Percentiles rank a stretch among this genome's conserved stretches.
These are phyloP conservation scores for Setophaga coronata DNA, from an alignment of 2,113 vertebrate species.

Conservation along the genomic window DNA sequence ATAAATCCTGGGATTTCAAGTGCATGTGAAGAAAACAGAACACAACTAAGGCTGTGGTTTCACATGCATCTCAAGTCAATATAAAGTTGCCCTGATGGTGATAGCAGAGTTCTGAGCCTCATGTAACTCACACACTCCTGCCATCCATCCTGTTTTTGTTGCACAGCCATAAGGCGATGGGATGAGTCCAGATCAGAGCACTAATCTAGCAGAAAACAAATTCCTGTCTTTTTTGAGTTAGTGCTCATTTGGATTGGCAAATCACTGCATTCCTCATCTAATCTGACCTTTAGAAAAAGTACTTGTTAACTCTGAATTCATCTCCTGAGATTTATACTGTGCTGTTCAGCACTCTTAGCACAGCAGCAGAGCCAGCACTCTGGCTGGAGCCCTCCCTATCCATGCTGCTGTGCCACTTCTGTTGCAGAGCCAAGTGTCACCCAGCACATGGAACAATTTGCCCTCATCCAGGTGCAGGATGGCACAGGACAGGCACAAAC, in stretches of 20 bases:
- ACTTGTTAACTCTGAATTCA: conserved; percentile 22
- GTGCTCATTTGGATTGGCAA: conserved; percentile 34
- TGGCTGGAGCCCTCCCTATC: background rate
- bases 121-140: background rate
- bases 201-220: conserved; percentile 34
- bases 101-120: background rate
- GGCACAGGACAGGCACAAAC: background rate
- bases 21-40: background rate
- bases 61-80: background rate
- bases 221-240: conserved; percentile 33
- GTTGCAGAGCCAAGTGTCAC: background rate
- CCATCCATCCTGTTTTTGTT: background rate
- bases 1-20: background rate
- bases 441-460: background rate
- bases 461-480: background rate
- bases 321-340: background rate
- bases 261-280: conserved; percentile 25
- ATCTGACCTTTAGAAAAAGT: conserved; percentile 45
- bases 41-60: background rate
- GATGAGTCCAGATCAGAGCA: conserved; percentile 14
- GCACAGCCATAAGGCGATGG: background rate
- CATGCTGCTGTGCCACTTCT: background rate
- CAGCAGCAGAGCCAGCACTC: background rate
- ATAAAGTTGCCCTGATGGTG: background rate
- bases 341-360: background rate